Conservation (phyloP, 2,888 invertebrate species). For the Clitarchus hookeri region DNA sequence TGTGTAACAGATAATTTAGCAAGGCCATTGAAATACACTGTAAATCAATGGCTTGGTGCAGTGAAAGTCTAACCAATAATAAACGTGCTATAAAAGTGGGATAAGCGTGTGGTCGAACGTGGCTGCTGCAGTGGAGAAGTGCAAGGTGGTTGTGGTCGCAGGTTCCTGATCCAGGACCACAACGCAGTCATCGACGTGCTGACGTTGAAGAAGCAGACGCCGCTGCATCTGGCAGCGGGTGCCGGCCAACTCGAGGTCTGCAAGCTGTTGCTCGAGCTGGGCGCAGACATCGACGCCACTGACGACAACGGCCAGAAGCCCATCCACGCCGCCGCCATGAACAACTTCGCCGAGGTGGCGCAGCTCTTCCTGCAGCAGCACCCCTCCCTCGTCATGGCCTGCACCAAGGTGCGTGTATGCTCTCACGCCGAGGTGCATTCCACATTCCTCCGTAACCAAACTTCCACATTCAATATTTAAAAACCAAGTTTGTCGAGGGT, state of each 20-base stretch:
- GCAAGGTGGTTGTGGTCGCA: constrained; percentile 48
- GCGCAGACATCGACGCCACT: constrained; percentile 94
- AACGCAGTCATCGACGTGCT: constrained; percentile 94
- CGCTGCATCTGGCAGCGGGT: constrained; percentile 94
- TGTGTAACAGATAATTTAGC: no score
- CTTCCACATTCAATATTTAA: no score
- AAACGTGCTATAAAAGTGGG: neutral
- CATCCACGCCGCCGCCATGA: constrained; percentile 95
- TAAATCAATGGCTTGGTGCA: no score
- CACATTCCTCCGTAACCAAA: no score
- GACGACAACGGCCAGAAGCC: constrained; percentile 97
- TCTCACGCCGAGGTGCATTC: no score
- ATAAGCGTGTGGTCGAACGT: neutral
- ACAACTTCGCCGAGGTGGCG: constrained; percentile 97
- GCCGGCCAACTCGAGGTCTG: constrained; percentile 97
- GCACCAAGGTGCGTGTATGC: constrained; percentile 68
- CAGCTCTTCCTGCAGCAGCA: constrained; percentile 95
- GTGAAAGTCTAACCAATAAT: no score
- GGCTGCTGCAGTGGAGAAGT: neutral
- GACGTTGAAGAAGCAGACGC: constrained; percentile 95
- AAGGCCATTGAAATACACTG: no score
- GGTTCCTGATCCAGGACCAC: constrained; percentile 92
- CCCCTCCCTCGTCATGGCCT: constrained; percentile 92
- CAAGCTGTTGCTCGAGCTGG: constrained; percentile 84
- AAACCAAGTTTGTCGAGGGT: no score